These are phyloP conservation scores for Hololepta plana DNA, from an alignment of 2,888 invertebrate genomes.

Conservation along the genomic window DNA sequence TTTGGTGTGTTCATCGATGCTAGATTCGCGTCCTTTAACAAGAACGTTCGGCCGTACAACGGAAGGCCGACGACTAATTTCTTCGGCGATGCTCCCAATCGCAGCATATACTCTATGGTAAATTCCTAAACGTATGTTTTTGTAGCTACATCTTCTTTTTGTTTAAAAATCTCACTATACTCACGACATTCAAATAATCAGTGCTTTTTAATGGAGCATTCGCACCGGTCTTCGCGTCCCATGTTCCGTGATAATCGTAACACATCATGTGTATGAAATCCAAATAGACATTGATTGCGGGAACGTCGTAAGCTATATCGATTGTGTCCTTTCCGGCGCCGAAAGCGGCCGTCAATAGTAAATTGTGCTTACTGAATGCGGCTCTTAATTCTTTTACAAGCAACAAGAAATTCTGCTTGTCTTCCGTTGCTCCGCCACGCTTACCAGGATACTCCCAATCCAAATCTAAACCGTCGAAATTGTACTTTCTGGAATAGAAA, in stretches of 20 bases:
- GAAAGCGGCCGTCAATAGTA: slow-evolving; percentile 64
- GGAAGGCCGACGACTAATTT: slow-evolving; percentile 72
- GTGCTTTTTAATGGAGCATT: slow-evolving; percentile 55
- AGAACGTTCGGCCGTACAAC: slow-evolving; percentile 67
- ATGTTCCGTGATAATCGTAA: slow-evolving; percentile 77
- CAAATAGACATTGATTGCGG: slow-evolving; percentile 44
- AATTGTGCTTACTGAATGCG: slow-evolving; percentile 46
- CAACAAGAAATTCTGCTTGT: slow-evolving; percentile 57
- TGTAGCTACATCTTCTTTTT: too few relatives aligned
- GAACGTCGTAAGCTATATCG: slow-evolving; percentile 59
- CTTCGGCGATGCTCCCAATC: slow-evolving; percentile 51
- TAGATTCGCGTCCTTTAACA: slow-evolving; percentile 25
- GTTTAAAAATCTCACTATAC: slow-evolving; percentile 14
- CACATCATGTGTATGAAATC: slow-evolving; percentile 72
- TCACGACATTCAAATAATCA: slow-evolving; percentile 51
- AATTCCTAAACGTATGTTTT: slow-evolving; percentile 35
- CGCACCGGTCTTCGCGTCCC: slow-evolving; percentile 57
- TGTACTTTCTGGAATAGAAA: slow-evolving; percentile 45
- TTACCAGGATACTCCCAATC: slow-evolving; percentile 78
- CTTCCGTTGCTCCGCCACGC: slow-evolving; percentile 53
- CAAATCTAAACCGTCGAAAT: slow-evolving; percentile 59
- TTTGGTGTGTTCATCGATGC: slow-evolving; percentile 18
- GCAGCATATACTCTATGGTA: slow-evolving; percentile 55
- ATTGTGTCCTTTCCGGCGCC: slow-evolving; percentile 62
- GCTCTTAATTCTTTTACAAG: slow-evolving; percentile 60